These are phyloP conservation scores for Pelosia muscerda DNA, from an alignment of 2,888 invertebrate species.

Conservation along the genomic window DNA sequence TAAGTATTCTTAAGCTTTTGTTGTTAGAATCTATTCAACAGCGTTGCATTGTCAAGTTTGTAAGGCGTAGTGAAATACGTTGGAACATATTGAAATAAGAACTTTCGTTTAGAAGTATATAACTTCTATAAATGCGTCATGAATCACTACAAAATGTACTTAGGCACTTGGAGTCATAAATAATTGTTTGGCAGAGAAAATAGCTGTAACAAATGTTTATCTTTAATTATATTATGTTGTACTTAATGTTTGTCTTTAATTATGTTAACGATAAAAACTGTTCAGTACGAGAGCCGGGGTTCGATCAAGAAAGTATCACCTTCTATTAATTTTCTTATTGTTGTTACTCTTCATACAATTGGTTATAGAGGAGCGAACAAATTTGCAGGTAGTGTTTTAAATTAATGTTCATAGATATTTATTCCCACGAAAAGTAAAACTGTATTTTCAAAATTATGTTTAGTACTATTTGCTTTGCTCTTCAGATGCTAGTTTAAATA, in stretches of 20 bases:
- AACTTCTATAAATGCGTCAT: background rate
- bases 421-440: too few species aligned
- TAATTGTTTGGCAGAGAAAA: background rate
- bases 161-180: background rate
- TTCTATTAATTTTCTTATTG: too few species aligned
- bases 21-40: slow-evolving; percentile 12
- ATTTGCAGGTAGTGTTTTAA: too few species aligned
- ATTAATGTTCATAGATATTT: too few species aligned
- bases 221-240: background rate
- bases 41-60: slow-evolving; percentile 10
- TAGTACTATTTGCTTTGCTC: too few species aligned
- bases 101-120: background rate
- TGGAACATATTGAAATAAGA: background rate
- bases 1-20: slow-evolving; percentile 72
- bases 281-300: too few species aligned
- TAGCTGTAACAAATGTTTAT: background rate
- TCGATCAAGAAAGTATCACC: too few species aligned
- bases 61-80: background rate
- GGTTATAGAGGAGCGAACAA: too few species aligned
- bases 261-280: background rate
- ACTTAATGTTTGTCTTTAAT: background rate
- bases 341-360: too few species aligned
- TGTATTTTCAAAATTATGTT: too few species aligned
- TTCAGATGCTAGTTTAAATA: too few species aligned
- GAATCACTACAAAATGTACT: background rate